Base-by-base conservation (phyloP, 2,888 invertebrate species). In the Acanthosoma haemorrhoidale region DNA sequence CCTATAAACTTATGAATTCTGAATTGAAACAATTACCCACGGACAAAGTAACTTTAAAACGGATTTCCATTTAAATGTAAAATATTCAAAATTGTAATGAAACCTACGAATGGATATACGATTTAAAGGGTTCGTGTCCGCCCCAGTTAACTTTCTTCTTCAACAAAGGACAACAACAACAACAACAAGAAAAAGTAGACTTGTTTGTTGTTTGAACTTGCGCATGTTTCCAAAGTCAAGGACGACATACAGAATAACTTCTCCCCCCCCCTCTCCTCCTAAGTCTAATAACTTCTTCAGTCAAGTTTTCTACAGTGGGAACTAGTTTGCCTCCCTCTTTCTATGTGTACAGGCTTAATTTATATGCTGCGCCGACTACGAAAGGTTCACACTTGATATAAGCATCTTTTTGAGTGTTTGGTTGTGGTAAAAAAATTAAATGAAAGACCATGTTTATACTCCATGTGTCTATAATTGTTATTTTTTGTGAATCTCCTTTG, bases 151-250 rank as follows among this genome's bases (percentile, higher is more conserved):
- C 32, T 36, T 61, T 61, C 61, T 51, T n/a, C n/a, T 34, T 61
- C 61, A 36, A 36, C 41, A 41, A 41, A 41, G n/a, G 13, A 9
- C 41, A 8, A 8, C 41, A 41, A 41, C 41, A 41, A 41, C n/a
- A 41, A 41, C 41, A 41, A 41, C 18, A 61, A 61, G 61, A 61
- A 61, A 61, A 61, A 61, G 61, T 61, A 61, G 61, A 61, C 61
- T 61, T 61, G 61, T 61, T 61, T 61, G 61, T 61, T 61, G 61
- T 61, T 61, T 61, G 61, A 61, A 61, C 61, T 61, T 61, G 59
- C 38, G 61, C 61, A 61, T 61, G 61, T 61, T 61, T 61, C 61
- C 61, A 61, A 61, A 61, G 61, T 61, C 61, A 61, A 61, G 61
- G 61, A 38, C 61, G 61, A 61, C 61, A 61, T 61, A 61, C 61